Evolutionary conservation across 2,113 vertebrate species (phyloP).

Genomic region (Ranitomeya imitator): DNA sequence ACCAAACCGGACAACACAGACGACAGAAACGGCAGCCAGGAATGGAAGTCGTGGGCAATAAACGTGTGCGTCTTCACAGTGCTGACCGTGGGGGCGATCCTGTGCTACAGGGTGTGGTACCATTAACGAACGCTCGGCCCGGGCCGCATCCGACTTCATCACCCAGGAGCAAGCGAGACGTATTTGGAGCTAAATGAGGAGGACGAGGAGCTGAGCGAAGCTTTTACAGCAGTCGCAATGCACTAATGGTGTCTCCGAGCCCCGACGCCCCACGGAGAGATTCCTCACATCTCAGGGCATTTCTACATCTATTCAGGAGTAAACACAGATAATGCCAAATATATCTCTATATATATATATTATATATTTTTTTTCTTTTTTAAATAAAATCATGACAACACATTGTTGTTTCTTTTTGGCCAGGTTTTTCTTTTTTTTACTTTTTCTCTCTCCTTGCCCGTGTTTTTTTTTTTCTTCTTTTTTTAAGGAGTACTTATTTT

Average conservation of each 20-base stretch:
- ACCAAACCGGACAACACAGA: slow-evolving; percentile 54
- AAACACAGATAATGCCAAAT: slow-evolving; percentile 83
- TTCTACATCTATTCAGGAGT: slow-evolving; percentile 87
- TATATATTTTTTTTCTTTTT: slow-evolving; percentile 63
- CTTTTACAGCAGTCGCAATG: slow-evolving; percentile 66
- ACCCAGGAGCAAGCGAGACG: slow-evolving; percentile 23
- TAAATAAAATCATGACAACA: slow-evolving; percentile 74
- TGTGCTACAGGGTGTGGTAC: slow-evolving; percentile 90
- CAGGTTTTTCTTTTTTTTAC: not conserved
- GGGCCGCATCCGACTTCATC: not conserved
- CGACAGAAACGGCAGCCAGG: slow-evolving; percentile 64
- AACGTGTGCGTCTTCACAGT: slow-evolving; percentile 87
- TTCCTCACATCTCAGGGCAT: slow-evolving; percentile 89
- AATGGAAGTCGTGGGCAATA: slow-evolving; percentile 85
- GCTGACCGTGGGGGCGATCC: slow-evolving; percentile 85
- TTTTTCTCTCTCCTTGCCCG: no score
- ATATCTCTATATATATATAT: slow-evolving; percentile 65
- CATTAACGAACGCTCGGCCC: slow-evolving; percentile 72
- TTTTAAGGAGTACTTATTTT: slow-evolving; percentile 60
- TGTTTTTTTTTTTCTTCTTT: not conserved
- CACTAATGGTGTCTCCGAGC: slow-evolving; percentile 72
- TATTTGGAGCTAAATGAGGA: slow-evolving; percentile 34
- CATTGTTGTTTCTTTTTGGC: slow-evolving; percentile 70
- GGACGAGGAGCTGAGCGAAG: slow-evolving; percentile 63
- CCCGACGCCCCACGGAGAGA: slow-evolving; percentile 77